Conservation (phyloP, 2,797 vertebrate genomes). For the Mus caroli region DNA sequence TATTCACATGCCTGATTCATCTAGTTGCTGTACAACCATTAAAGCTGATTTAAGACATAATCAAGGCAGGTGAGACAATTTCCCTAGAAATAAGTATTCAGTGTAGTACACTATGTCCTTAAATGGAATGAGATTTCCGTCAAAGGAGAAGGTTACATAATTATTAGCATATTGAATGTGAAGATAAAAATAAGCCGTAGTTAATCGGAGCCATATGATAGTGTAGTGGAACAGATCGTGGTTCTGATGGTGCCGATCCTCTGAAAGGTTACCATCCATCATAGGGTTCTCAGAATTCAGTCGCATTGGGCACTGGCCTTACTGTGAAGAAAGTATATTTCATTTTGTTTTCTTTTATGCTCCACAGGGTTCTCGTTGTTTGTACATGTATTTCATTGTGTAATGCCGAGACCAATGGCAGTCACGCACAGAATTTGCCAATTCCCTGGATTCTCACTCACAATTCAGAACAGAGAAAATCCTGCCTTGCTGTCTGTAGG, state of each 20-base stretch:
- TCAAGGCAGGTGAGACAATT: background rate
- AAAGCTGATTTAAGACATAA: slow-evolving; percentile 42
- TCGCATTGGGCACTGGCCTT: background rate
- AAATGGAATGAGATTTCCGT: slow-evolving; percentile 33
- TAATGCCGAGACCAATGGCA: background rate
- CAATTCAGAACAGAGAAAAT: background rate
- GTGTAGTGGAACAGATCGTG: background rate
- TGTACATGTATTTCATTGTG: background rate
- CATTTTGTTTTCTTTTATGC: slow-evolving; percentile 31
- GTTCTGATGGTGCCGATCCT: background rate
- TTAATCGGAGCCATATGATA: background rate
- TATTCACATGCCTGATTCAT: background rate
- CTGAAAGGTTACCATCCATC: background rate
- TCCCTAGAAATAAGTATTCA: slow-evolving; percentile 40
- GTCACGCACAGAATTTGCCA: background rate
- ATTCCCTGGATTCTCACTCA: background rate
- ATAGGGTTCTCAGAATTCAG: background rate
- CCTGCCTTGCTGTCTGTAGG: background rate
- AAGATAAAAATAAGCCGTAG: slow-evolving; percentile 9
- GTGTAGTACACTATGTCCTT: slow-evolving; percentile 16
- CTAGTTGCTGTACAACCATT: slow-evolving; percentile 33
- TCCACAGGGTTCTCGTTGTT: background rate
- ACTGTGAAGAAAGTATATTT: background rate
- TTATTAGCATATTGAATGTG: background rate
- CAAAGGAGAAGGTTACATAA: background rate